Evolutionary conservation across 1,140 invertebrate species (phyloP).

Genomic region (Heliconius hewitsoni): DNA sequence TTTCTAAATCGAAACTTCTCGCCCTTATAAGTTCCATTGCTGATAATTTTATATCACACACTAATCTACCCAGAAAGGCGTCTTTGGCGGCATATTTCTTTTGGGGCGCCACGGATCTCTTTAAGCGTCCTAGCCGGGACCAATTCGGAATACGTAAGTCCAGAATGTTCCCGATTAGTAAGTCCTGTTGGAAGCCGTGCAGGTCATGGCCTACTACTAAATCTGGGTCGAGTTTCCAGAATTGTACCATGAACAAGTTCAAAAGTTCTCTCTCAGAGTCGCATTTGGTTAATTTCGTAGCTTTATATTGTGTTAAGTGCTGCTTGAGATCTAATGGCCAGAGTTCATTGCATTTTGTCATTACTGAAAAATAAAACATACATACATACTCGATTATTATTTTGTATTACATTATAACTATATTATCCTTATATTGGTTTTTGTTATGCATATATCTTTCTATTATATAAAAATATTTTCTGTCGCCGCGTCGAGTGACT

Average conservation of each 20-base stretch:
- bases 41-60: constrained; percentile 96
- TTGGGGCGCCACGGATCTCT: constrained; percentile 84
- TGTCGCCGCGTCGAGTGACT: too few relatives aligned
- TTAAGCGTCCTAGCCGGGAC: constrained; percentile 94
- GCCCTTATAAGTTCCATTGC: constrained; percentile 96
- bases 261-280: constrained; percentile 93
- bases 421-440: too few relatives aligned
- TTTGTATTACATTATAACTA: too few relatives aligned
- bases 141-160: constrained; percentile 91
- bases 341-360: constrained; percentile 88
- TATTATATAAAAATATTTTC: too few relatives aligned
- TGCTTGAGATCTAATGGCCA: constrained; percentile 92
- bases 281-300: constrained; percentile 89
- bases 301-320: constrained; percentile 84
- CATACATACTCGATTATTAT: too few relatives aligned
- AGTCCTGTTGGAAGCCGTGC: constrained; percentile 92
- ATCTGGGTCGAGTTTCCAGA: constrained; percentile 95
- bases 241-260: constrained; percentile 90
- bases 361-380: constrained; percentile 82
- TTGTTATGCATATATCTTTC: too few relatives aligned
- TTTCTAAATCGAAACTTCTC: constrained; percentile 94
- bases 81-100: constrained; percentile 80
- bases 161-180: constrained; percentile 91
- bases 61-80: constrained; percentile 89
- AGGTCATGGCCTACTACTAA: constrained; percentile 96